Evolutionary conservation across 2,797 vertebrate genomes (phyloP).

Genomic region (Catamblyrhynchus diadema): DNA sequence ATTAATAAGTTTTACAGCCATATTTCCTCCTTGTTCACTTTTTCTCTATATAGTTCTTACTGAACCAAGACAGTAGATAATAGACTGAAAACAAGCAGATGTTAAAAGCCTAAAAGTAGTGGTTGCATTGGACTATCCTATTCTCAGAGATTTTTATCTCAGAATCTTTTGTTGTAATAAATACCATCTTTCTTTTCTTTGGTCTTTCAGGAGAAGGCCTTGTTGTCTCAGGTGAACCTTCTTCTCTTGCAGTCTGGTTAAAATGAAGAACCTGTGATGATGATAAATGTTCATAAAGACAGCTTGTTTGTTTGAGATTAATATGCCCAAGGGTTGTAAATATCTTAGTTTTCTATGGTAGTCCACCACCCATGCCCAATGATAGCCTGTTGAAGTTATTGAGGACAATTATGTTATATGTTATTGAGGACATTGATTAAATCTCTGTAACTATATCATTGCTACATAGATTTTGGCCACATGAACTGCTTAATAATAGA

Average conservation of each 20-base stretch:
- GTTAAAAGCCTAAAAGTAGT: neutral
- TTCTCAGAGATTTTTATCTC: neutral
- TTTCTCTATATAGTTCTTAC: neutral
- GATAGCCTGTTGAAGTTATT: neutral
- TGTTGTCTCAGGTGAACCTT: neutral
- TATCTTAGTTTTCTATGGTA: neutral
- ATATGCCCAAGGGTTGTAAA: neutral
- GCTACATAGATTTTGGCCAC: neutral
- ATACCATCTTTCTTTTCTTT: slow-evolving; percentile 38
- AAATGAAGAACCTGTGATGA: slow-evolving; percentile 44
- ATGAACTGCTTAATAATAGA: neutral
- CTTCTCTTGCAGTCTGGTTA: neutral
- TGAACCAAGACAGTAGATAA: neutral
- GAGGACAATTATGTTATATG: neutral
- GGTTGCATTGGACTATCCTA: neutral
- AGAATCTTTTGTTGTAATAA: neutral
- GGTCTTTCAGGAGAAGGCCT: neutral
- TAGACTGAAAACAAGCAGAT: neutral
- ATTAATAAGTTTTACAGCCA: neutral
- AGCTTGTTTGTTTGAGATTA: neutral
- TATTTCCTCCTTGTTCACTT: neutral
- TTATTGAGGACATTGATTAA: neutral
- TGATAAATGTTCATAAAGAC: neutral
- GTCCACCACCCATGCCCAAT: neutral
- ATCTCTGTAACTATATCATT: neutral